A percentile compares a stretch with the other conserved stretches of the same genome.
These are phyloP conservation scores for Xenopus petersii DNA, from an alignment of 2,797 vertebrate species.

Conservation along the genomic window DNA sequence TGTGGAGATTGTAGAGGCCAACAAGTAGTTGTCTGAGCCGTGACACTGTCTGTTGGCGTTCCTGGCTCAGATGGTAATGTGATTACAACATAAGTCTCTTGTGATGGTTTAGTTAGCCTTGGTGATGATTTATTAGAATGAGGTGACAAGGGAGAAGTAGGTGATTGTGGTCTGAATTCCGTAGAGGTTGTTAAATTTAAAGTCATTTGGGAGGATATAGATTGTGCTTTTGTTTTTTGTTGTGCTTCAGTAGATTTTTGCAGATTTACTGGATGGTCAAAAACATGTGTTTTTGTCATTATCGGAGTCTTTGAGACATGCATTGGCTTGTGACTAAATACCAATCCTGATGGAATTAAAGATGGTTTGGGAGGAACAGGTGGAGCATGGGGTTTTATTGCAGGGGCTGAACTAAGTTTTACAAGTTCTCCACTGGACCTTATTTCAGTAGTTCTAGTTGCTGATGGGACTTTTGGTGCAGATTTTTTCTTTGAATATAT, in stretches of 20 bases:
- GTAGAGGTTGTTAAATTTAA: slow-evolving; percentile 80
- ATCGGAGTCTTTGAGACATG: slow-evolving; percentile 87
- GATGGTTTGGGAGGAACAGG: slow-evolving; percentile 93
- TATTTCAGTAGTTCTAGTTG: slow-evolving; percentile 50
- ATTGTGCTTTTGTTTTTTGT: slow-evolving; percentile 76
- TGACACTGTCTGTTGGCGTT: slow-evolving; percentile 84
- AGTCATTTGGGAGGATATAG: slow-evolving; percentile 76
- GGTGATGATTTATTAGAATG: slow-evolving; percentile 77
- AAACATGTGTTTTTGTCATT: slow-evolving; percentile 79
- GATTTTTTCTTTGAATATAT: slow-evolving; percentile 82
- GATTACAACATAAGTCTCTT: slow-evolving; percentile 94
- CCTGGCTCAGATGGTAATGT: slow-evolving; percentile 94
- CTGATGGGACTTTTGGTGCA: slow-evolving; percentile 67
- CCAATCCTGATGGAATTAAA: slow-evolving; percentile 85
- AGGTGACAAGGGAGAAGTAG: slow-evolving; percentile 90
- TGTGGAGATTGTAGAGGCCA: slow-evolving; percentile 71
- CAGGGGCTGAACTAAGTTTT: slow-evolving; percentile 55
- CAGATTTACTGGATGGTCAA: slow-evolving; percentile 57
- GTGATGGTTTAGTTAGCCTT: slow-evolving; percentile 80
- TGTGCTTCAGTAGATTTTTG: slow-evolving; percentile 65
- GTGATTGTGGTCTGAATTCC: slow-evolving; percentile 83
- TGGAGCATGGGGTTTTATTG: slow-evolving; percentile 67
- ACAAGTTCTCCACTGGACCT: slow-evolving; percentile 54
- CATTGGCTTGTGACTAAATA: slow-evolving; percentile 83
- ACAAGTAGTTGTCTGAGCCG: slow-evolving; percentile 77